Base-by-base conservation (phyloP, 2,797 vertebrate species). In the Protosalanx chinensis region DNA sequence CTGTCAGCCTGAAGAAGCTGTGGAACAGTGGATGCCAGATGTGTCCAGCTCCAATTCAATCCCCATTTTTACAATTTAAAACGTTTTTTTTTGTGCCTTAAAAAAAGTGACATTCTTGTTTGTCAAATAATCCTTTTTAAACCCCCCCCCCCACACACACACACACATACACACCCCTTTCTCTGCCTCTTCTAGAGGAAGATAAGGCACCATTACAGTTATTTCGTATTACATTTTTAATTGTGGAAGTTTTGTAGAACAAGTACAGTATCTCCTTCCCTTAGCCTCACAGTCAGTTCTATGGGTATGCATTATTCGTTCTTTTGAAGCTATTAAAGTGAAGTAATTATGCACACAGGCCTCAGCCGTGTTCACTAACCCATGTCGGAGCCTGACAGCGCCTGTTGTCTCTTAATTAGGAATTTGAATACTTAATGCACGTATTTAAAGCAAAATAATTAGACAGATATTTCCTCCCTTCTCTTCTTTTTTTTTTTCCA, bases 351-450 rank as follows among this genome's bases (percentile, higher is more conserved):
- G 88, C 90, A 92, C 90, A 92, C 91, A 13, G 41, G 41, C 10
- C 92, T 88, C 80, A 86, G 86, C 89, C 88, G 90, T 94, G 93
- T 92, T 94, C 92, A 94, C 86, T 93, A 94, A 93, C 91, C 94
- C 93, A 86, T 94, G 90, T 87, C 90, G 90, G 91, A 91, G 89
- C 86, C 92, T 94, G 94, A 93, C 93, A 93, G 91, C 80, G 89
- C 91, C 92, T 93, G 92, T 93, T 94, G 93, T 93, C 93, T 94
- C 93, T 94, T 95, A 95, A 95, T 96, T 95, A 95, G 91, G 91
- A 93, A 93, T 95, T 81, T 91, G 91, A 95, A 93, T 94, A 87
- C 88, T 90, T 94, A 94, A 94, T 94, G 89, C 89, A 88, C 83
- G 82, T 91, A 91, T 93, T 93, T 91, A 92, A 95, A 93, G 90